Base-by-base conservation (phyloP, 1,140 invertebrate species). In the Marisa cornuarietis region DNA sequence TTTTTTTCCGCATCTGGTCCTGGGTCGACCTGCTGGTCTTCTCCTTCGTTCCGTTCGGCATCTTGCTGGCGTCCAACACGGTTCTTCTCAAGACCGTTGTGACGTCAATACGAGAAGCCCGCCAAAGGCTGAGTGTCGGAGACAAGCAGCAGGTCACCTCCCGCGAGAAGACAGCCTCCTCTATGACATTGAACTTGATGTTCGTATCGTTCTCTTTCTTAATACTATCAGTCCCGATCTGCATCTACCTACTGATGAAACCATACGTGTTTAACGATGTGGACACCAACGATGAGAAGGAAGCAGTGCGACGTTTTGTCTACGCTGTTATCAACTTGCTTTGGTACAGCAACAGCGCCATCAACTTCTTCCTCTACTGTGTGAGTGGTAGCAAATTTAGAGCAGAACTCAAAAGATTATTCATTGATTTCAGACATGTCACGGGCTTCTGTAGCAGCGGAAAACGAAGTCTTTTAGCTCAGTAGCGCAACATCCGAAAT, bases 361-460 rank as follows among this genome's bases (percentile, higher is more conserved):
- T 73, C 51, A 73, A 73, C 22, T 73, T 73, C 51, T 54, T 73
- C 51, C 71, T 73, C 14, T 73, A 73, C 52, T 73, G 71, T 24
- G 31, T 52, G 4, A 73, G 31, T 14, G 71, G 71, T 22, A 52
- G 31, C 52, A 52, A 58, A 22, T 73, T 73, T 54, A 73, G 51
- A 20, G 26, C 22, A 0, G 71, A 73, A 24, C 61, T 73, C 51
- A 0, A 42, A 42, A 42, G 31, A 42, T 42, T 42, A 42, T 6
- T 42, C 31, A 42, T 42, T 42, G 31, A 42, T 42, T 42, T 42
- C 2, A 6, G 31, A 42, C 31, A 42, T 42, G 31, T 42, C 31
- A 42, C 6, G 31, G 6, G 6, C 3, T 42, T 42, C 31, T 42
- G 6, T 42, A 42, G 31, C 31, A 42, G 31, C 2, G 31, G 31